Evolutionary conservation across 2,888 invertebrate genomes (phyloP), one percentile per base, ranked within the genome.

Genomic region (Atethmia centrago): DNA sequence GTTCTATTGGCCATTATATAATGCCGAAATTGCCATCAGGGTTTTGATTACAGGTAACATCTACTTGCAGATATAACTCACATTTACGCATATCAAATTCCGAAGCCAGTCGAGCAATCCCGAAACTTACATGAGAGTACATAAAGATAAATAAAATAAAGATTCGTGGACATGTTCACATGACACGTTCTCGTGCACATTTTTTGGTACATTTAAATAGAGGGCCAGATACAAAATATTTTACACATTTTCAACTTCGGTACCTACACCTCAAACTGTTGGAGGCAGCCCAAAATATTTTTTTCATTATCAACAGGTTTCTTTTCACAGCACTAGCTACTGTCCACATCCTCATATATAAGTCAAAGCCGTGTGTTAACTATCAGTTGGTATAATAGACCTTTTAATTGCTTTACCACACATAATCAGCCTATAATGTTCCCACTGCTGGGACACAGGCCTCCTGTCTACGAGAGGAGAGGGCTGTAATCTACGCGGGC

Each of bases 71-170:
- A 21, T 14, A 25, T 14, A 40, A 7, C 19, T 19, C 40, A 58
- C 19, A 31, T 31, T 72, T 21, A 19, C 14, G 8, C 16, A 51
- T 21, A 59, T 10, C 7, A 42, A 5, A 7, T 31, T 42, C 31
- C 14, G 10, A 28, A 51, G 7, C 8, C 42, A 47, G 16, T 55
- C 25, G 61, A 55, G 25, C 68, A 76, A 76, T 68, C 25, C 68
- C 75, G 31, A 55, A 68, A 62, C 14, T 19, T 42, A 67, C 55
- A 25, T 40, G 31, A 31, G 7, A 62, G 55, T n/a, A 61, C 21
- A 21, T 31, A 31, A 45, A 40, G 40, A 12, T 12, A 58, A 7
- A 16, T 2, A 62, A 19, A 25, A 45, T 19, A 45, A 45, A 25
- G 3, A 8, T 25, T 3, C 19, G 12, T 25, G 19, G 7, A 25